phyloP scores from a whole-genome alignment of 35 echinoderm and acorn worm species.

The Acanthaster planci region DNA sequence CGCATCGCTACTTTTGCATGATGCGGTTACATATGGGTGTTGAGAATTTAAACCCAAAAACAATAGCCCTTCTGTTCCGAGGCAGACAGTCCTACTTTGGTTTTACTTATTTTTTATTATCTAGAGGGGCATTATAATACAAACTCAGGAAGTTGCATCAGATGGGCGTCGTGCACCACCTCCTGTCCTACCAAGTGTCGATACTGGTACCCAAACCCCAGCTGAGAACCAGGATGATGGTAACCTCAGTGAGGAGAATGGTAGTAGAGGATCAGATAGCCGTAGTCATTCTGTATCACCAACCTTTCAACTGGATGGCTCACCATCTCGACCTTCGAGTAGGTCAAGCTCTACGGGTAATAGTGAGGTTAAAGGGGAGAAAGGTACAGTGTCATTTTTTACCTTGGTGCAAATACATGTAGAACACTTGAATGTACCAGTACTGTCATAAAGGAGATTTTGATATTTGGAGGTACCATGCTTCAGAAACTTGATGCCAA shows the following conservation, averaged over 20 bases:
- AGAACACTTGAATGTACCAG: not conserved
- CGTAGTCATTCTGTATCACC: conserved; percentile 76
- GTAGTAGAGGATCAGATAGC: conserved; percentile 51
- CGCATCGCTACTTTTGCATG: too few relatives aligned
- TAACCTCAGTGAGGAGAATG: conserved; percentile 48
- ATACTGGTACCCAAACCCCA: conserved; percentile 86
- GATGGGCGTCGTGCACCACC: conserved; percentile 89
- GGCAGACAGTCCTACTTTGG: too few relatives aligned
- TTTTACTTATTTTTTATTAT: not conserved
- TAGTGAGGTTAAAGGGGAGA: conserved; percentile 69
- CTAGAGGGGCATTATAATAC: conserved; percentile 3
- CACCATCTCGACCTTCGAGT: conserved; percentile 74
- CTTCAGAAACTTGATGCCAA: too few relatives aligned
- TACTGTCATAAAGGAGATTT: not conserved
- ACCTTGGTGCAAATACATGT: not conserved
- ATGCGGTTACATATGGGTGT: too few relatives aligned
- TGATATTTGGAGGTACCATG: not conserved
- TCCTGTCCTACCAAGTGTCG: conserved; percentile 59
- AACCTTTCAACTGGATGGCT: conserved; percentile 77
- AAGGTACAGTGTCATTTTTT: conserved; percentile 59
- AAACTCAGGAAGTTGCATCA: conserved; percentile 6
- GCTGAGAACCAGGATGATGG: conserved; percentile 61
- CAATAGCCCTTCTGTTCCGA: too few relatives aligned
- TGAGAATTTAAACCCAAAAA: too few relatives aligned
- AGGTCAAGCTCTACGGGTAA: conserved; percentile 86